These are phyloP conservation scores for Actinia tenebrosa DNA, from an alignment of 64 coral and sea anemone species.

Conservation along the genomic window DNA sequence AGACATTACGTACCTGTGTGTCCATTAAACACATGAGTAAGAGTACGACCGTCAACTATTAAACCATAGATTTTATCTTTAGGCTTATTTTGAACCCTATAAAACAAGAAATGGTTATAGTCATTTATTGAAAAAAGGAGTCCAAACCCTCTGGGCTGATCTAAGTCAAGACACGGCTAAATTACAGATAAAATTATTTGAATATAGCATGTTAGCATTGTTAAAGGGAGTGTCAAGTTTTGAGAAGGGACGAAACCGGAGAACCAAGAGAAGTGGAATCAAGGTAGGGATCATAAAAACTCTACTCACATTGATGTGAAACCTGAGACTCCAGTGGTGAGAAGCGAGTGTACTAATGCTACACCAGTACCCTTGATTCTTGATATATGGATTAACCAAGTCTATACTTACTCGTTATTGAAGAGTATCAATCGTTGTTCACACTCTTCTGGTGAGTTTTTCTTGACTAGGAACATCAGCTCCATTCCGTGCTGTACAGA, in stretches of 20 bases:
- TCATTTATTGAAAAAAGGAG: not conserved
- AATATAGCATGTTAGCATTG: too few species aligned
- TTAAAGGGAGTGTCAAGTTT: too few species aligned
- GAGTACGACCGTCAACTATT: conserved; percentile 81
- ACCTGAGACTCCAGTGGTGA: too few species aligned
- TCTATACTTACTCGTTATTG: conserved; percentile 42
- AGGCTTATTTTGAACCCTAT: conserved; percentile 16
- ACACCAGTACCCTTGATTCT: not conserved
- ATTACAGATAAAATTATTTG: too few species aligned
- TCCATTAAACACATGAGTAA: conserved; percentile 61
- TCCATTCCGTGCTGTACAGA: conserved; percentile 70
- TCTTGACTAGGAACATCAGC: conserved; percentile 66
- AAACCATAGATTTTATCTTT: conserved; percentile 45
- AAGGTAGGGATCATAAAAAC: too few species aligned
- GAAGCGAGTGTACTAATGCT: too few species aligned
- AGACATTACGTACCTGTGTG: conserved; percentile 42
- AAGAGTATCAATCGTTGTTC: conserved; percentile 50
- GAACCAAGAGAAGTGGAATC: too few species aligned
- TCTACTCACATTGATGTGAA: too few species aligned
- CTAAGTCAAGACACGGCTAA: too few species aligned
- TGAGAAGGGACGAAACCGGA: too few species aligned
- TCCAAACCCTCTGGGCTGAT: not conserved
- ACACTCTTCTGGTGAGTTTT: conserved; percentile 65
- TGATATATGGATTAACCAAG: not conserved
- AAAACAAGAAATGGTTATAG: not conserved